Conservation (phyloP, 2,113 vertebrate genomes). For the Bos indicus region DNA sequence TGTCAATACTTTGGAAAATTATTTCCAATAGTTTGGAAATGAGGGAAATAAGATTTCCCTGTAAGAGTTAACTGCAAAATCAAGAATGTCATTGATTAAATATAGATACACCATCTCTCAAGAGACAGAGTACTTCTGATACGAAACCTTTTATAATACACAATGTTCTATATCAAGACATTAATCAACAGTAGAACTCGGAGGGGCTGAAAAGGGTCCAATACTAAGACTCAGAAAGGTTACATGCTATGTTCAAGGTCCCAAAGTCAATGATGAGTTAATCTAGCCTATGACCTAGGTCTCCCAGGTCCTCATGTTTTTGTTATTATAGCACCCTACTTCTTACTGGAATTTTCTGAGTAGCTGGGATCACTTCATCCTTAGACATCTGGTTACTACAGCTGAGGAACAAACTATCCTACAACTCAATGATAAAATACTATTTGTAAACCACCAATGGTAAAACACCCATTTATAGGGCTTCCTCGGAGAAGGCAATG, state of each 20-base stretch:
- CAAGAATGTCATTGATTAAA: slow-evolving; percentile 3
- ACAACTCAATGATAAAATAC: neutral
- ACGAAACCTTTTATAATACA: neutral
- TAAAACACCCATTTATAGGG: neutral
- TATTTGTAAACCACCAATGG: neutral
- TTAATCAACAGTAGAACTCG: neutral
- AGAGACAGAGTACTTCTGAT: neutral
- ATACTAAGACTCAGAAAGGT: slow-evolving; percentile 14
- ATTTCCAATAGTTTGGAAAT: neutral
- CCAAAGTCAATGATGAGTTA: neutral
- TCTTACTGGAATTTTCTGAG: slow-evolving; percentile 8
- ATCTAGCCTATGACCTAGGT: neutral
- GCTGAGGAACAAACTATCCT: neutral
- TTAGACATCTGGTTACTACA: neutral
- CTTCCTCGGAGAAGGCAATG: neutral
- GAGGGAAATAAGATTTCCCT: neutral
- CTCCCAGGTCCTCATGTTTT: neutral
- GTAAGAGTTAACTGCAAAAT: slow-evolving; percentile 4
- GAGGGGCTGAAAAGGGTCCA: neutral
- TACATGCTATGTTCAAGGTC: neutral
- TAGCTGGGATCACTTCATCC: neutral
- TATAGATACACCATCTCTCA: neutral
- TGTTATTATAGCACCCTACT: neutral
- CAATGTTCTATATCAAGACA: neutral
- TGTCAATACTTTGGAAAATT: neutral